Evolutionary conservation across 2,113 vertebrate genomes (phyloP), one percentile per base, ranked within the genome.

Genomic region (Carollia perspicillata): DNA sequence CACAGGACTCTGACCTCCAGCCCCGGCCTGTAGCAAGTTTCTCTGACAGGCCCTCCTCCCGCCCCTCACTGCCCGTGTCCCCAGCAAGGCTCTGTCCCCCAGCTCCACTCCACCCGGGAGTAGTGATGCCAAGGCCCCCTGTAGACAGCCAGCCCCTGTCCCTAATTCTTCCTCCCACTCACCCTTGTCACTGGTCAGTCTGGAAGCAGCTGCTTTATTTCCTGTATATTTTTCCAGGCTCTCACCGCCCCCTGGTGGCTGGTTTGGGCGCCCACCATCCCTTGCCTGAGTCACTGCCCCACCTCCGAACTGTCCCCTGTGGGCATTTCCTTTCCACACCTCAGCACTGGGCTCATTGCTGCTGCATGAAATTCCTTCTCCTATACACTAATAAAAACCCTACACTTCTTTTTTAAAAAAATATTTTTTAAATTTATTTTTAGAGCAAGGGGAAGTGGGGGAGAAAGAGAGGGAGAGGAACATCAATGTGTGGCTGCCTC

Each of bases 81-180:
- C 3, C 3, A 33, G 58, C 30, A 44, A 40, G 44, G 58, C 26
- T 18, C 30, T 6, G 30, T 49, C 42, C 3, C 22, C 60, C 22
- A 53, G 37, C 51, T 47, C 72, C 37, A 72, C 55, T 60, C 33
- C 10, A 1, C 84, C 66, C 66, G 16, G 51, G 26, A 55, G 49
- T 2, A 10, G 58, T 5, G 6, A 10, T 14, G 10, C 28, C 11
- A 2, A 11, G 68, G 30, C n/a, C 30, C 40, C 10, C 2, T 1
- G 11, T 7, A 18, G 77, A 80, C 1, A 26, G 20, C 47, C 4
- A 13, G 63, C 49, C 35, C 44, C 60, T 3, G 1, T 30, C 33
- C 23, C 14, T 49, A 22, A 30, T 5, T 17, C 49, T 42, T 58
- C 55, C 30, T 1, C 58, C n/a, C n/a, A 16, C 17, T 28, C 26